phyloP scores from a whole-genome alignment of 1,140 invertebrate species.

The Sitobion miscanthi region DNA sequence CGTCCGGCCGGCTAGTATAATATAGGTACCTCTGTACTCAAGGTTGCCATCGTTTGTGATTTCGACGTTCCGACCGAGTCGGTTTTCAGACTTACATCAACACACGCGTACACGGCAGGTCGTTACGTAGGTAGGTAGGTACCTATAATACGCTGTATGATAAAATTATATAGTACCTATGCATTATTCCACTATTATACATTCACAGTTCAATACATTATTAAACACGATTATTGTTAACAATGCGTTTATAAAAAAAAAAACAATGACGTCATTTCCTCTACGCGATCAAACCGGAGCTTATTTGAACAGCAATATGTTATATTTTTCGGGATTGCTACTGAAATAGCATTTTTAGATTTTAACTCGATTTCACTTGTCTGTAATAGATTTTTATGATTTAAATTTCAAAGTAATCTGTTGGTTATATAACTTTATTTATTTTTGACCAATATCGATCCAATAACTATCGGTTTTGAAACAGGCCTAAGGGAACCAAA shows the following conservation, averaged over 20 bases:
- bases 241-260: background rate
- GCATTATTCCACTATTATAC: background rate
- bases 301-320: background rate
- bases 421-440: too few relatives aligned
- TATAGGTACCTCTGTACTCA: background rate
- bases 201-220: background rate
- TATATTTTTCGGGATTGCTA: background rate
- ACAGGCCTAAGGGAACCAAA: too few relatives aligned
- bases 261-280: background rate
- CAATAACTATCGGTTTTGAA: too few relatives aligned
- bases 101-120: background rate
- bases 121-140: background rate
- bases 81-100: background rate
- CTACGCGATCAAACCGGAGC: background rate
- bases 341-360: background rate
- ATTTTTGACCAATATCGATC: too few relatives aligned
- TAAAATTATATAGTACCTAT: background rate
- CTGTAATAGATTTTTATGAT: too few relatives aligned
- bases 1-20: too few relatives aligned
- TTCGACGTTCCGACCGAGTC: background rate
- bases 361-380: background rate
- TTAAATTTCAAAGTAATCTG: too few relatives aligned
- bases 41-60: background rate
- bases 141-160: background rate
- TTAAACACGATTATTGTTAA: constrained; percentile 2